Evolutionary conservation across 2,113 vertebrate species (phyloP), one percentile per base, ranked within the genome.

Genomic region (Nerophis ophidion): DNA sequence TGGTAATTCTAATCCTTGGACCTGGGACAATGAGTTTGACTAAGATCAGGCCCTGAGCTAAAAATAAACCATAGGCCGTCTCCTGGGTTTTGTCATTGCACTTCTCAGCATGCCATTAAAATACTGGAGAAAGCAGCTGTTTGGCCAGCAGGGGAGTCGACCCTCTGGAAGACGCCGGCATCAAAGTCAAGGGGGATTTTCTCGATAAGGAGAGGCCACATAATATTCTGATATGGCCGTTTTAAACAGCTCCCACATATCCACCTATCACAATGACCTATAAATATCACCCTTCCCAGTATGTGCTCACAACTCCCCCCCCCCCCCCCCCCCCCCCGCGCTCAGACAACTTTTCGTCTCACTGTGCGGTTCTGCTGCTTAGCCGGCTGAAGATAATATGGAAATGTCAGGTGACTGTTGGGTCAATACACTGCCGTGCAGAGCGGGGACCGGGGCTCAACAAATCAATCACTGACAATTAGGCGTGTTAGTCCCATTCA

Each of bases 381-480:
- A 82, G 63, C 72, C 72, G 46, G 8, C 63, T 70, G 73, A 84
- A 81, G 70, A 83, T 81, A 76, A 75, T 71, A 78, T 71, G 70
- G 72, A 84, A 82, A 86, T 84, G 84, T 77, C 81, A 80, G 76
- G 84, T 81, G 83, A 75, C 71, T 64, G 73, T 54, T 65, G 61
- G 81, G 78, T 87, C 85, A 83, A 85, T 89, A 82, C 38, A 1
- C 45, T 10, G 74, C 53, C 15, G 58, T 49, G 70, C 70, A n/a
- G 46, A 61, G 19, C 17, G 52, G 57, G 60, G 55, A 51, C 56
- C 1, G 17, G 46, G 66, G 65, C 77, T 68, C 68, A 76, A 80
- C 75, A 84, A 83, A 88, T 87, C 85, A 88, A 87, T 88, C 81
- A 75, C 67, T 79, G 77, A 78, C 83, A 87, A 87, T 87, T 85